Conservation (phyloP, 2,888 invertebrate species). For the Acholoe squamosa region DNA sequence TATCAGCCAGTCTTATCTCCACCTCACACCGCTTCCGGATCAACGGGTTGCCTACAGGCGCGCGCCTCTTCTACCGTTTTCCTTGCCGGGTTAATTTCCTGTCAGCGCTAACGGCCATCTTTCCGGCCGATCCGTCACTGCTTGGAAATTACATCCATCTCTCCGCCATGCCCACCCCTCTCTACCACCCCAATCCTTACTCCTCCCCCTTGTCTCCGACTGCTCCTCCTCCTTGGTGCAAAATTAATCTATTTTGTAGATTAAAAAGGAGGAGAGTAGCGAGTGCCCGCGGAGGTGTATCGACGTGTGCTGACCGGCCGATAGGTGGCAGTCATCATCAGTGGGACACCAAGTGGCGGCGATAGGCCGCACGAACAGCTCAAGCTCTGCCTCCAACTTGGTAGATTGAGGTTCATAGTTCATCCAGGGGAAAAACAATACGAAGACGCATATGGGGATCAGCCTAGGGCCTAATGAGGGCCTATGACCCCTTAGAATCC, state of each 20-base stretch:
- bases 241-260: slow-evolving; percentile 44
- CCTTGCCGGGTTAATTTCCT: slow-evolving; percentile 59
- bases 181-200: not conserved
- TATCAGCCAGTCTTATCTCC: slow-evolving; percentile 52
- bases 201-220: not conserved
- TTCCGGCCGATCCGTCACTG: slow-evolving; percentile 58
- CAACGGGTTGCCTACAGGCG: slow-evolving; percentile 12
- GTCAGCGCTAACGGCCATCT: slow-evolving; percentile 54
- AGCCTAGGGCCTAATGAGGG: too few relatives aligned
- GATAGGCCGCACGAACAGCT: not conserved
- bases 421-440: too few relatives aligned
- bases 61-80: slow-evolving; percentile 45
- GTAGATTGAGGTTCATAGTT: too few relatives aligned
- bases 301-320: not conserved
- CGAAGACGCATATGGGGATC: too few relatives aligned
- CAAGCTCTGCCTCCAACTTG: too few relatives aligned
- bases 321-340: not conserved
- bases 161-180: not conserved
- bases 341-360: not conserved
- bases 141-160: slow-evolving; percentile 54
- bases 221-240: not conserved
- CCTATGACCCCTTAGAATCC: too few relatives aligned
- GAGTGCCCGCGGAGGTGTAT: not conserved
- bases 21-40: slow-evolving; percentile 22
- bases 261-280: slow-evolving; percentile 14